Base-by-base conservation (phyloP, 2,113 vertebrate genomes). In the Solenodon paradoxus region DNA sequence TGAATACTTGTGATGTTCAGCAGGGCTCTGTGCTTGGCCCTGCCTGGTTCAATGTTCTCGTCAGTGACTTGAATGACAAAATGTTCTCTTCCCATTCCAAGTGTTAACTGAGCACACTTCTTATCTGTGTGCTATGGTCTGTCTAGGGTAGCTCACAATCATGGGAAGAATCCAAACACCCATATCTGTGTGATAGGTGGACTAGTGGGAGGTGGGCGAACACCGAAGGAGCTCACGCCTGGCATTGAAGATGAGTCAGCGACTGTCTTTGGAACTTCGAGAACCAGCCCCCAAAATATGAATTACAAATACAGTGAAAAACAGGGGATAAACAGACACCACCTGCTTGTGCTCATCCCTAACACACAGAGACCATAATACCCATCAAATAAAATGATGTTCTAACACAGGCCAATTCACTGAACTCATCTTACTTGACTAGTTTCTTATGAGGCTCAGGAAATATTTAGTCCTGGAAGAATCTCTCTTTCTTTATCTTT, bases 161-260 rank as follows among this genome's bases (percentile, higher is more conserved):
- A 2, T 7, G 11, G 28, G 9, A 35, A 42, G 35, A 47, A 68
- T 20, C 28, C 28, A 80, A 26, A 66, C 24, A 10, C 0, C 9
- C 19, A 4, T 88, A 24, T 45, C 30, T 68, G 32, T 32, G 3
- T 26, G 61, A 40, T 16, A 71, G 78, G 38, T n/a, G n/a, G n/a
- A n/a, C n/a, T n/a, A n/a, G n/a, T n/a, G n/a, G 22, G 17, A 24
- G 66, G 1, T 3, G 7, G 68, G 35, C 24, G 24, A 1, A 7
- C 1, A 1, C 12, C 2, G n/a, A 30, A 90, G 3, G 19, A 22
- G 11, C 1, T 4, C 7, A 30, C 19, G 26, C 7, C 51, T 26
- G 4, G n/a, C 19, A 11, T 15, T 47, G 19, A 2, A 22, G 13
- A 42, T 26, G 24, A 32, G 32, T 17, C 22, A 77, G 45, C 9